Evolutionary conservation across 2,888 invertebrate species (phyloP), one percentile per base, ranked within the genome.

Genomic region (Nemurella pictetii): DNA sequence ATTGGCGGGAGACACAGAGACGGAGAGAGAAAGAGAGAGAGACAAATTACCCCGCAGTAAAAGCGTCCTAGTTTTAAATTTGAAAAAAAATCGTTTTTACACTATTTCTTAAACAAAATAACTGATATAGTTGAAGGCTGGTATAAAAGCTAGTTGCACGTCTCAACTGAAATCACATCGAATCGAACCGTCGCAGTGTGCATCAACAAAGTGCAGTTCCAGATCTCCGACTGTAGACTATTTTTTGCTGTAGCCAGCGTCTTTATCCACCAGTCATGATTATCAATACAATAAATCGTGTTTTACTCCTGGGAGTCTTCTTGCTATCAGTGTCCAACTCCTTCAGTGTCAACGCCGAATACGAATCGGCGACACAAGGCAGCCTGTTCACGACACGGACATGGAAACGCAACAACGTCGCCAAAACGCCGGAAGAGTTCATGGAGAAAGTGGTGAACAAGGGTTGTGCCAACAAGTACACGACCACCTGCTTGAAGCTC

Each of bases 401-500:
- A 12, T 82, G 82, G 82, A 55, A 26, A 26, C 27, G 55, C 26
- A 82, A 82, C 28, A 36, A 82, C 28, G 55, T 82, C 28, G 82
- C 55, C 12, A 82, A 82, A 55, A 72, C 15, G 25, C 81, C 84
- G 15, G 85, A 84, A 4, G 86, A 86, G 29, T 85, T 85, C 25
- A 85, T 85, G 83, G 83, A 86, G 82, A 84, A 85, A 29, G 83
- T 83, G 0, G 30, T 85, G 75, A 80, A 81, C 27, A 85, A 86
- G 72, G 83, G 86, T 15, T 82, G 77, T 95, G 91, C 91, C 73
- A 92, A 91, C 29, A 90, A 91, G 0, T 93, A 94, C 88, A 95
- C 94, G 89, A 92, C 94, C 29, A 95, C 95, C 89, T 96, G 96
- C 88, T 90, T 96, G 73, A 96, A 96, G 89, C 91, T 96, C 86